Conservation (phyloP, 2,113 vertebrate genomes). For the Vulpes ferrilata region DNA sequence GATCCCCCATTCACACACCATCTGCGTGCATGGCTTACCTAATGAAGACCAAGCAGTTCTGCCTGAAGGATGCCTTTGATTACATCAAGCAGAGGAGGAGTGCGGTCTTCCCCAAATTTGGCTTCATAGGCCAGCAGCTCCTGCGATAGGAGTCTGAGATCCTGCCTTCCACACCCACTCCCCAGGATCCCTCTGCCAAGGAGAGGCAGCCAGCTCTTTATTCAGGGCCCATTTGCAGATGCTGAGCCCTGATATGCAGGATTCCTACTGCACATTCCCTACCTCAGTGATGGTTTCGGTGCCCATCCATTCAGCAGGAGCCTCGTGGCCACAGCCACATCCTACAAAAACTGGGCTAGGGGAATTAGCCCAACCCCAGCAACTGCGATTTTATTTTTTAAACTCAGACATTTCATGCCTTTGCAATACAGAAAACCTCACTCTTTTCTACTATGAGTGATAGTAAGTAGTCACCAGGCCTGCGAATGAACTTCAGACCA, state of each 20-base stretch:
- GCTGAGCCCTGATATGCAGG: slow-evolving; percentile 92
- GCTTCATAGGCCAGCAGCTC: slow-evolving; percentile 96
- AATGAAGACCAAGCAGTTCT: slow-evolving; percentile 95
- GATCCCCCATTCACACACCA: slow-evolving; percentile 97
- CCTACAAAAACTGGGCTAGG: slow-evolving; percentile 84
- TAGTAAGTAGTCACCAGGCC: slow-evolving; percentile 57
- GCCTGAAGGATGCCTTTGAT: slow-evolving; percentile 96
- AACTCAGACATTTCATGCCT: slow-evolving; percentile 87
- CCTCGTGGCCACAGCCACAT: slow-evolving; percentile 94
- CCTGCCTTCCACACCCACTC: slow-evolving; percentile 90
- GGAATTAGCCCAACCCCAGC: slow-evolving; percentile 44
- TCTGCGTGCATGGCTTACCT: slow-evolving; percentile 99
- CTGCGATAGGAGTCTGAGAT: slow-evolving; percentile 97
- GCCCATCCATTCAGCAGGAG: slow-evolving; percentile 92
- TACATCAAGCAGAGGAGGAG: slow-evolving; percentile 95
- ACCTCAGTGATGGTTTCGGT: slow-evolving; percentile 93
- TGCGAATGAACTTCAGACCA: slow-evolving; percentile 55
- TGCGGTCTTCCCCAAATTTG: slow-evolving; percentile 96
- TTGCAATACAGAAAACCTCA: slow-evolving; percentile 87
- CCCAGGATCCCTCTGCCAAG: slow-evolving; percentile 87
- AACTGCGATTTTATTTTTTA: slow-evolving; percentile 83
- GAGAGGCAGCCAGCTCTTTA: slow-evolving; percentile 91
- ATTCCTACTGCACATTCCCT: slow-evolving; percentile 94
- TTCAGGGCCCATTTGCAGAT: slow-evolving; percentile 92
- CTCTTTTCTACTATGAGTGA: slow-evolving; percentile 60